Evolutionary conservation across 2,888 invertebrate species (phyloP).

Genomic region (Spatulosminthurus flaviceps): DNA sequence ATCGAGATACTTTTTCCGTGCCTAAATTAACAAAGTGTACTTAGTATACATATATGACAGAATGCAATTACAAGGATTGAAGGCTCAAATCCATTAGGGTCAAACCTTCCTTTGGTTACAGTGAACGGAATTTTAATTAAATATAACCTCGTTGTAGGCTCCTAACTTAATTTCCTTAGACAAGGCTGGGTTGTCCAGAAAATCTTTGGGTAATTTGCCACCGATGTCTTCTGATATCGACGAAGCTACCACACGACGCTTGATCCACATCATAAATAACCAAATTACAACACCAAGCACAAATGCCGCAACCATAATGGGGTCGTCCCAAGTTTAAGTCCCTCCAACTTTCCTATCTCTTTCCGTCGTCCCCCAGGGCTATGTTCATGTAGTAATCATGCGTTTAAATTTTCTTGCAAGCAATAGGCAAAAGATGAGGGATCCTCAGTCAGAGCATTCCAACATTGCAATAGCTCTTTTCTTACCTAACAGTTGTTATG

Average conservation of each 20-base stretch:
- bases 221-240: background rate
- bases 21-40: constrained; percentile 18
- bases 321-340: too few species aligned
- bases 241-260: background rate
- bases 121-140: background rate
- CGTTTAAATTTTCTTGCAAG: too few species aligned
- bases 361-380: too few species aligned
- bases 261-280: background rate
- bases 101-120: background rate
- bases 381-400: too few species aligned
- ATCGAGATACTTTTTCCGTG: constrained; percentile 22
- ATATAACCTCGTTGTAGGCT: background rate
- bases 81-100: background rate
- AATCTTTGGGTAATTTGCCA: constrained; percentile 23
- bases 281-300: background rate
- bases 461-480: too few species aligned
- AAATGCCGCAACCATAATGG: too few species aligned
- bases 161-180: background rate
- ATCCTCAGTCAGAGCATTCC: too few species aligned
- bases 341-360: too few species aligned
- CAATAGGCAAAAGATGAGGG: too few species aligned
- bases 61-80: too few species aligned
- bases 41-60: too few species aligned
- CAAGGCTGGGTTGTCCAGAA: background rate
- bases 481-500: too few species aligned